Evolutionary conservation across 2,888 invertebrate genomes (phyloP).

Genomic region (Dolichomitus sp.): DNA sequence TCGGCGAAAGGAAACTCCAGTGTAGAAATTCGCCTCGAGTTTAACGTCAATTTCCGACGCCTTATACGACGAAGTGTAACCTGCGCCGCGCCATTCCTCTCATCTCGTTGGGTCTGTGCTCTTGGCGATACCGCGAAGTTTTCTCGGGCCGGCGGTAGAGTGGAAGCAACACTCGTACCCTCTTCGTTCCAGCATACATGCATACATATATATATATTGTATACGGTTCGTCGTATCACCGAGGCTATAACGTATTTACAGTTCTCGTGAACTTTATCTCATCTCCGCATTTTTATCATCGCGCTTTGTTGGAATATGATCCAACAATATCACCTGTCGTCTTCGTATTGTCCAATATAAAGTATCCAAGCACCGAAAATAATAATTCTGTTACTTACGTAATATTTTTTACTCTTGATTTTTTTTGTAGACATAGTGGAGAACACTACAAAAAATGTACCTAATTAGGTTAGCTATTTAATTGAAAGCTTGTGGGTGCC

Average conservation of each 20-base stretch:
- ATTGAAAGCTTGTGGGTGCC: too few relatives aligned
- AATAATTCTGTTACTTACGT: not conserved
- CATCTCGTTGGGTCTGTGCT: conserved; percentile 10
- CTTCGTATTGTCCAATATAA: not conserved
- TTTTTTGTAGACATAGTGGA: too few relatives aligned
- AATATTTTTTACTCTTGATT: too few relatives aligned
- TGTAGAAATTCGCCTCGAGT: conserved; percentile 59
- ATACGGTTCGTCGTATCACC: conserved; percentile 11
- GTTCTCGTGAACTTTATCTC: conserved; percentile 58
- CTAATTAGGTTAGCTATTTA: too few relatives aligned
- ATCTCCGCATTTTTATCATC: conserved; percentile 44
- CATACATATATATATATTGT: not conserved
- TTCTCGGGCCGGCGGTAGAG: conserved; percentile 32
- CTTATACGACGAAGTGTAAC: conserved; percentile 52
- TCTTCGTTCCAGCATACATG: conserved; percentile 29
- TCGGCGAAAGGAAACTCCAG: conserved; percentile 31
- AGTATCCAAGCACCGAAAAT: not conserved
- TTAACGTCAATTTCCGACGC: conserved; percentile 58
- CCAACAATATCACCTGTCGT: conserved; percentile 1
- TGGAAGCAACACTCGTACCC: conserved; percentile 42
- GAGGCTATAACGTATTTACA: conserved; percentile 62
- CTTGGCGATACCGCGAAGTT: conserved; percentile 40
- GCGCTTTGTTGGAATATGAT: conserved; percentile 15
- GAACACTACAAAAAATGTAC: too few relatives aligned
- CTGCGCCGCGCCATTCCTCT: conserved; percentile 28